Base-by-base conservation (phyloP, 2,888 invertebrate species). In the Cryptophagus acutangulus region DNA sequence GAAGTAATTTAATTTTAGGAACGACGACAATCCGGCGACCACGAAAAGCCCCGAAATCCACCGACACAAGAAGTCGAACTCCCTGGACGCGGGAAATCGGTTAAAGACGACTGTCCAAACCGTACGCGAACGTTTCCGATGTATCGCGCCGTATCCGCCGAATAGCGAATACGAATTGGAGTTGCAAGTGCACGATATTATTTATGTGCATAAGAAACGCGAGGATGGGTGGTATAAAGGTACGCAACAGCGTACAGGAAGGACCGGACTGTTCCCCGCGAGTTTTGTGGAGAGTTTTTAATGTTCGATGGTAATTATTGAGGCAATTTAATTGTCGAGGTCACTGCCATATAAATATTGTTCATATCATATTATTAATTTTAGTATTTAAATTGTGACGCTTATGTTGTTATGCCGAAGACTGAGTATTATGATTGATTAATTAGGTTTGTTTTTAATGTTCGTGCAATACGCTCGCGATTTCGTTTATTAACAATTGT, bases 151-250 rank as follows among this genome's bases (percentile, higher is more conserved):
- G 4, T 94, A 94, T 74, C 94, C 94, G 8, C 91, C 94, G 1
- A 93, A 93, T 69, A 90, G 90, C 46, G 92, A 92, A 54, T 87
- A 89, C 63, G 94, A 95, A 68, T 68, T 95, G 54, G 93, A 92
- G 63, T 71, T 95, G 31, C 85, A 87, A 53, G 82, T 92, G 26
- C 91, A 92, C 45, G 94, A 94, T 62, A 83, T 93, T 40, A 90
- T 94, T 51, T 82, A 88, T 55, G 93, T 94, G 13, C 87, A 89
- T 59, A 87, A 87, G 60, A 93, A 93, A 63, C 80, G 92, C 37
- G 92, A 92, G 36, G 93, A 94, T 63, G 94, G 94, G 33, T 94
- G 94, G 94, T 94, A 87, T 71, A 92, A 92, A 65, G 94, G 94
- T 13, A 92, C 90, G 0, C 78, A 89, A 53, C 85, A 89, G 54